Evolutionary conservation across 2,888 invertebrate genomes (phyloP).

Genomic region (Psylliodes chrysocephalus): DNA sequence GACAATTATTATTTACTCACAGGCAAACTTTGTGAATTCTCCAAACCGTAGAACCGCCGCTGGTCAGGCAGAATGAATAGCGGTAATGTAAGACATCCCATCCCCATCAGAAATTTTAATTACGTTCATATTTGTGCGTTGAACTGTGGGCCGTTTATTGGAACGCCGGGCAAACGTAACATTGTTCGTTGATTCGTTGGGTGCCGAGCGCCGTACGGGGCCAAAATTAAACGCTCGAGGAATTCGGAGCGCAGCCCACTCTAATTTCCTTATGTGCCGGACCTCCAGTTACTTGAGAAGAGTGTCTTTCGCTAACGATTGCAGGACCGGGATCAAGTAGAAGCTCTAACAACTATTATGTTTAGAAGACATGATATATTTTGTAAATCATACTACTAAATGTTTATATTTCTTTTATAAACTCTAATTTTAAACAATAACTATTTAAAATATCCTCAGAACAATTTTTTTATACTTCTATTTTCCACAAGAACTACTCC

Average conservation of each 20-base stretch:
- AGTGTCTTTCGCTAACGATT: slow-evolving; percentile 26
- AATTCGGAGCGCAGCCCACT: slow-evolving; percentile 59
- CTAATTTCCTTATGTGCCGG: slow-evolving; percentile 59
- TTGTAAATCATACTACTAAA: too few relatives aligned
- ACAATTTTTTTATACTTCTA: too few relatives aligned
- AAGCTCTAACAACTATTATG: too few relatives aligned
- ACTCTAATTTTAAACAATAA: too few relatives aligned
- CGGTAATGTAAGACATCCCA: slow-evolving; percentile 37
- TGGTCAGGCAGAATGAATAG: not conserved
- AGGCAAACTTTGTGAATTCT: not conserved
- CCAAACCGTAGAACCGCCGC: not conserved
- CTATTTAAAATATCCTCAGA: too few relatives aligned
- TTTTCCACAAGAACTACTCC: too few relatives aligned
- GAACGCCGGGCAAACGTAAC: slow-evolving; percentile 43
- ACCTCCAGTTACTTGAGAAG: slow-evolving; percentile 50
- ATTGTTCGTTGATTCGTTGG: slow-evolving; percentile 36
- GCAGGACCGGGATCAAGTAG: slow-evolving; percentile 6
- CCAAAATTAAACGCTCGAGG: slow-evolving; percentile 63
- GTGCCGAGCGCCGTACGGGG: slow-evolving; percentile 36
- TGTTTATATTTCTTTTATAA: too few relatives aligned
- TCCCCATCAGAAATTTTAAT: slow-evolving; percentile 44
- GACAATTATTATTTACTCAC: too few relatives aligned
- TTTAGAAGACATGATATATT: too few relatives aligned
- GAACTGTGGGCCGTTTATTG: slow-evolving; percentile 42
- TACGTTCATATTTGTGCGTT: slow-evolving; percentile 49